A percentile compares a stretch with the other conserved stretches of the same genome.
These are phyloP conservation scores for Tortrix viridana DNA, from an alignment of 2,888 invertebrate species.

Conservation along the genomic window DNA sequence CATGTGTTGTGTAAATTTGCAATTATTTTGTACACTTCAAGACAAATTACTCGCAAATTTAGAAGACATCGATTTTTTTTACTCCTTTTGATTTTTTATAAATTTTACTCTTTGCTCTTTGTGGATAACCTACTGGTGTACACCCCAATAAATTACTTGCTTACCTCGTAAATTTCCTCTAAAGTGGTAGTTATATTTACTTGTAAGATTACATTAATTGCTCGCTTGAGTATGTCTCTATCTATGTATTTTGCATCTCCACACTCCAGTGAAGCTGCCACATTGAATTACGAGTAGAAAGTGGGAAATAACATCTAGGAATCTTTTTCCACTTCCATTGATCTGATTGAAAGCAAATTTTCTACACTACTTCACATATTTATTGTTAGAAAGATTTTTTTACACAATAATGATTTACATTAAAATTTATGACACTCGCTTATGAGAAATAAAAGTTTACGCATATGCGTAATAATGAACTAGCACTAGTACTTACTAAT, in stretches of 20 bases:
- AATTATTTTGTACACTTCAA: too few species aligned
- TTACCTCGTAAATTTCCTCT: not conserved
- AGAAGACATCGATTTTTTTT: too few species aligned
- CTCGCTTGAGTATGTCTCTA: not conserved
- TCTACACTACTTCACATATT: slow-evolving; percentile 1
- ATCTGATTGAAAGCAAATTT: slow-evolving; percentile 17
- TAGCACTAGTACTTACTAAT: too few species aligned
- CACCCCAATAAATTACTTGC: too few species aligned
- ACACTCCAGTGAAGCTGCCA: slow-evolving; percentile 31
- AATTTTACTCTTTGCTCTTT: too few species aligned
- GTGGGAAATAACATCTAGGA: slow-evolving; percentile 30
- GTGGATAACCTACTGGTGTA: too few species aligned
- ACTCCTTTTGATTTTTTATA: too few species aligned
- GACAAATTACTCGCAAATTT: too few species aligned
- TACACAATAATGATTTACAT: not conserved
- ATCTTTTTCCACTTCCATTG: slow-evolving; percentile 25
- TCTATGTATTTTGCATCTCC: slow-evolving; percentile 16
- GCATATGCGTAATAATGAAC: too few species aligned
- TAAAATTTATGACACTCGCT: too few species aligned
- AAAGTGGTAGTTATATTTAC: not conserved
- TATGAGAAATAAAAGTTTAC: too few species aligned
- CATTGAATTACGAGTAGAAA: slow-evolving; percentile 33
- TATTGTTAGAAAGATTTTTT: not conserved
- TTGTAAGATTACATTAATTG: not conserved
- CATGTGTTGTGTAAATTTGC: too few species aligned